A percentile compares a stretch with the other conserved stretches of the same genome.
phyloP scores from a whole-genome alignment of 1,140 invertebrate species.

The Tetramorium simillimum region DNA sequence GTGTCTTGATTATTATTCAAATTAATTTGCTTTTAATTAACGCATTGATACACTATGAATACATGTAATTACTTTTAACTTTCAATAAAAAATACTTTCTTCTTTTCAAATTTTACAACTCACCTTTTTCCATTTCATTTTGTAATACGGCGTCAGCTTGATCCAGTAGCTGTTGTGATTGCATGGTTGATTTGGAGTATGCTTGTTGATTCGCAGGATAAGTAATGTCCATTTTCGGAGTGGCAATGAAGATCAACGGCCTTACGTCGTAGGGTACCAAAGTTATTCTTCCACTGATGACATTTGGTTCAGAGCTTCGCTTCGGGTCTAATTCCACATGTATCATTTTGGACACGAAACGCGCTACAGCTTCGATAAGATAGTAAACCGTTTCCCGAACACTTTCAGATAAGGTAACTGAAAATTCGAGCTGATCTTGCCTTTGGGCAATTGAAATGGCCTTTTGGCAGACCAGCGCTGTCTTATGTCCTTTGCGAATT shows the following conservation, averaged over 20 bases:
- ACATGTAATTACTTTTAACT: neutral
- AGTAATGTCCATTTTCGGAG: conserved; percentile 41
- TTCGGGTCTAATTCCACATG: too few relatives aligned
- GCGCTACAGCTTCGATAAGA: too few relatives aligned
- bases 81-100: neutral
- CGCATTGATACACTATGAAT: neutral
- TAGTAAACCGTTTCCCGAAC: neutral
- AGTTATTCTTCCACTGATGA: too few relatives aligned
- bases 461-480: conserved; percentile 86
- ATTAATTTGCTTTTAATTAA: neutral
- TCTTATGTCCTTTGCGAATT: conserved; percentile 85
- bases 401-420: neutral
- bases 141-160: neutral
- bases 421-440: conserved; percentile 77
- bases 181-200: too few relatives aligned
- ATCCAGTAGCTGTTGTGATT: neutral
- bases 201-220: too few relatives aligned
- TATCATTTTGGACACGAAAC: too few relatives aligned
- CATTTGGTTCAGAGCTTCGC: too few relatives aligned
- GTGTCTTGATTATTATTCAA: neutral
- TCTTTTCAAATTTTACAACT: neutral
- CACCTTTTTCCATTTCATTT: neutral
- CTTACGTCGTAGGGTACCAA: too few relatives aligned
- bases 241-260: too few relatives aligned
- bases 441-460: conserved; percentile 83